Base-by-base conservation (phyloP, 2,797 vertebrate species). In the Triplophysa yarkandensis region DNA sequence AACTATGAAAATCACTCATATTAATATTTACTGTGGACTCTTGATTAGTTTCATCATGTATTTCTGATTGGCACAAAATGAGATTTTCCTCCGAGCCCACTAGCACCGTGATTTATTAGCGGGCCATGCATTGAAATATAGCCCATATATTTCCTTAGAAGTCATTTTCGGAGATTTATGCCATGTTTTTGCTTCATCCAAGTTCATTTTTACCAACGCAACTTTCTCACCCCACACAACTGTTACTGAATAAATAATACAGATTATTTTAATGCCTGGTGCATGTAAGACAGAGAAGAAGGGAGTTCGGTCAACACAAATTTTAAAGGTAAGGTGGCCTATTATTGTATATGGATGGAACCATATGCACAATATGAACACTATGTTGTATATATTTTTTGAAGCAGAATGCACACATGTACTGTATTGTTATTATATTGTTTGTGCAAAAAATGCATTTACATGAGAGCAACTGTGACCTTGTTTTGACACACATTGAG, bases 1-100 rank as follows among this genome's bases (percentile, higher is more conserved):
- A 76, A 78, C 72, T 78, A 80, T 80, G 81, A 82, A 73, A 76
- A 82, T 78, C 76, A 76, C 60, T 69, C 71, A 77, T 77, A 54
- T 79, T 46, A 55, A 68, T 68, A 34, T 61, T 82, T 80, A 77
- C 80, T 68, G 71, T 63, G 69, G 62, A 52, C 52, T 71, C 34
- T 69, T 76, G 68, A 80, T 82, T 74, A 80, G 75, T 78, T 70
- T 69, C 39, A 76, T 57, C 69, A 58, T 67, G 61, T 32, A 58
- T 62, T 52, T 78, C 58, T 69, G 76, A 80, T 76, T 76, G 78
- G 76, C 68, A 73, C 76, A 78, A 68, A 61, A 70, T 64, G 23
- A 72, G 67, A 69, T 76, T 76, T 71, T 77, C 65, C 73, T 73
- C 54, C 41, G 46, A 68, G 71, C 71, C 71, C 44, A 72, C 32